Conservation (phyloP, 2,888 invertebrate species). For the Tachina fera region DNA sequence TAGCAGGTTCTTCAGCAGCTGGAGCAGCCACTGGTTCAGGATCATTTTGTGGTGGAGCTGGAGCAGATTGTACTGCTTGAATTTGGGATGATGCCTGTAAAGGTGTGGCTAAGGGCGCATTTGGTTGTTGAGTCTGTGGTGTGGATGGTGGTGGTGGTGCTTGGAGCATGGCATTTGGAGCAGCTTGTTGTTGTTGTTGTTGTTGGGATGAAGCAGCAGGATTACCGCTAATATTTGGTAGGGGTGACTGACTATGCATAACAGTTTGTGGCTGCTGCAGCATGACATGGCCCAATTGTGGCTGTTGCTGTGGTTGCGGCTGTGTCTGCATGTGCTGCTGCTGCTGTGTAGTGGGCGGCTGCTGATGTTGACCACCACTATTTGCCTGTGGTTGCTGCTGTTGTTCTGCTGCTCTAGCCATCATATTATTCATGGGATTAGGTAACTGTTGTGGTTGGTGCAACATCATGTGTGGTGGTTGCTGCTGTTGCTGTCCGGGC, state of each 20-base stretch:
- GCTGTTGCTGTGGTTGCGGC: constrained; percentile 65
- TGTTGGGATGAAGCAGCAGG: constrained; percentile 25
- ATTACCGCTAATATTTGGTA: constrained; percentile 62
- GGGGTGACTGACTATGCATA: constrained; percentile 73
- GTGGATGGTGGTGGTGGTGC: constrained; percentile 65
- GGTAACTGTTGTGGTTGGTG: constrained; percentile 50
- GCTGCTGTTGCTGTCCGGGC: constrained; percentile 49
- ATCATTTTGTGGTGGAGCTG: constrained; percentile 79
- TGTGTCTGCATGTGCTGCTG: constrained; percentile 62
- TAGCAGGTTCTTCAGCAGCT: constrained; percentile 84
- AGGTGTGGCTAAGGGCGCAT: constrained; percentile 29
- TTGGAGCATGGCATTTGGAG: constrained; percentile 66
- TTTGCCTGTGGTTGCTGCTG: constrained; percentile 60
- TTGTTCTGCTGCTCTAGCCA: constrained; percentile 59
- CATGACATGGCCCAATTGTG: constrained; percentile 74
- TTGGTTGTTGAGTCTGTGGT: constrained; percentile 48
- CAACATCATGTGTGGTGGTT: constrained; percentile 51
- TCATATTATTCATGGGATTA: constrained; percentile 50
- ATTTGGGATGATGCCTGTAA: constrained; percentile 73
- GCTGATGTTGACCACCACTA: constrained; percentile 35
- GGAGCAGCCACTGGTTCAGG: constrained; percentile 79
- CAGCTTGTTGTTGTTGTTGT: constrained; percentile 48
- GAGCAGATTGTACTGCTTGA: constrained; percentile 78
- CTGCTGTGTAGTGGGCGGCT: constrained; percentile 55
- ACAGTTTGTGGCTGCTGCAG: constrained; percentile 74